Conservation (phyloP, 2,797 vertebrate species). For the Dendrocincla fuliginosa region DNA sequence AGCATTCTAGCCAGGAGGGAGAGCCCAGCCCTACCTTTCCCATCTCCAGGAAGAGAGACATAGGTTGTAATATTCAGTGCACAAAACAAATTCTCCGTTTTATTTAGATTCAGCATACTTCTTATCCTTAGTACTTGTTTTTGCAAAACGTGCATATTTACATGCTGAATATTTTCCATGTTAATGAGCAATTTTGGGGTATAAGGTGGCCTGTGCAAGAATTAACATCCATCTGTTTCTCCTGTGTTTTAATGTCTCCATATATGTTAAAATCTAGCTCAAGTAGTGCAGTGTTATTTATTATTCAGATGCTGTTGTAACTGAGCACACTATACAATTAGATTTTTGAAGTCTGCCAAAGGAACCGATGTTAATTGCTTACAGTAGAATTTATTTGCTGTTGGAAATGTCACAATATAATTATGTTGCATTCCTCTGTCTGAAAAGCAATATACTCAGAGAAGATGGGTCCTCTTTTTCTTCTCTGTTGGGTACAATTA, state of each 20-base stretch:
- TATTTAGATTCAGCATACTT: background rate
- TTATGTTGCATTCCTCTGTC: slow-evolving; percentile 67
- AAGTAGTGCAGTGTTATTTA: background rate
- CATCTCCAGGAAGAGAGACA: background rate
- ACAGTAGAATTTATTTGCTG: slow-evolving; percentile 71
- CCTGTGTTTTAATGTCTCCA: slow-evolving; percentile 7
- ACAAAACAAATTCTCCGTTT: background rate
- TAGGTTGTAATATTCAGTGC: background rate
- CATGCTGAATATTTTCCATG: background rate
- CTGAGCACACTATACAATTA: slow-evolving; percentile 51
- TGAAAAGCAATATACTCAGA: slow-evolving; percentile 69
- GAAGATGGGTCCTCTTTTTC: slow-evolving; percentile 56
- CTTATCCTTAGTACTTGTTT: background rate
- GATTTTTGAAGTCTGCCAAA: slow-evolving; percentile 73
- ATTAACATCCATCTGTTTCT: slow-evolving; percentile 1
- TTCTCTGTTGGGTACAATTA: slow-evolving; percentile 1
- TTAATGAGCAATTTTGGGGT: background rate
- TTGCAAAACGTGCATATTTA: background rate
- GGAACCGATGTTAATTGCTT: slow-evolving; percentile 75
- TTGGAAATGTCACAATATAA: slow-evolving; percentile 77
- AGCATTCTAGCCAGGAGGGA: background rate
- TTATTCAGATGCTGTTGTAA: slow-evolving; percentile 63
- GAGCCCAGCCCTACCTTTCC: background rate
- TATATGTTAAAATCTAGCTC: background rate
- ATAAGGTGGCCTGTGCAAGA: background rate